A percentile compares a stretch with the other conserved stretches of the same genome.
Evolutionary conservation across 1,140 invertebrate genomes (phyloP).

Genomic region (Drosophila pallidifrons): DNA sequence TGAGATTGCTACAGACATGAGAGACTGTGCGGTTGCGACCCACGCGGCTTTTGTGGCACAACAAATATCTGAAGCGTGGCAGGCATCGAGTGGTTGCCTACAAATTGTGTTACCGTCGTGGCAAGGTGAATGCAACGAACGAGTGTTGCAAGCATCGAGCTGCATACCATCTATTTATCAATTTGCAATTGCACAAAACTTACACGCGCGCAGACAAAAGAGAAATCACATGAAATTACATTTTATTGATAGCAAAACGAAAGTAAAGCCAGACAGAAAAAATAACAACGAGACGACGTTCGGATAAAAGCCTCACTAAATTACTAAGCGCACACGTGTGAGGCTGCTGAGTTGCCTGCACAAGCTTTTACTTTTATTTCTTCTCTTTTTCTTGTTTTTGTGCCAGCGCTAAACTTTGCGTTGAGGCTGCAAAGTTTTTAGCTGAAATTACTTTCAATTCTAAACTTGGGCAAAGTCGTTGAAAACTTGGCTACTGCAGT

Average conservation of each 20-base stretch:
- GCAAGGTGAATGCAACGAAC: not conserved
- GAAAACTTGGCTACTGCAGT: conserved; percentile 72
- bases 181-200: conserved; percentile 69
- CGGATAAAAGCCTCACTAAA: conserved; percentile 31
- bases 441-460: conserved; percentile 63
- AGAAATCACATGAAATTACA: conserved; percentile 75
- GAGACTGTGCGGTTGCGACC: not conserved
- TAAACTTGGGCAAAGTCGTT: conserved; percentile 79
- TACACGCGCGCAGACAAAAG: conserved; percentile 59
- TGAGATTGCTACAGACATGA: not conserved
- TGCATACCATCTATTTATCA: conserved; percentile 75
- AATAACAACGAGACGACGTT: not conserved
- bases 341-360: conserved; percentile 44
- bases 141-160: conserved; percentile 7
- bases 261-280: not conserved
- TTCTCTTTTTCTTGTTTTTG: not conserved
- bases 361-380: not conserved
- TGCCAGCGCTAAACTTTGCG: conserved; percentile 19
- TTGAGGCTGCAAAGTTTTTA: conserved; percentile 43
- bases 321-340: conserved; percentile 41
- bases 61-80: conserved; percentile 71
- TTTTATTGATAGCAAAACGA: conserved; percentile 60
- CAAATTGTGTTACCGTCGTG: conserved; percentile 40
- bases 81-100: conserved; percentile 70
- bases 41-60: conserved; percentile 50